phyloP scores from a whole-genome alignment of 2,888 invertebrate genomes.

The Heliconius ethilla region DNA sequence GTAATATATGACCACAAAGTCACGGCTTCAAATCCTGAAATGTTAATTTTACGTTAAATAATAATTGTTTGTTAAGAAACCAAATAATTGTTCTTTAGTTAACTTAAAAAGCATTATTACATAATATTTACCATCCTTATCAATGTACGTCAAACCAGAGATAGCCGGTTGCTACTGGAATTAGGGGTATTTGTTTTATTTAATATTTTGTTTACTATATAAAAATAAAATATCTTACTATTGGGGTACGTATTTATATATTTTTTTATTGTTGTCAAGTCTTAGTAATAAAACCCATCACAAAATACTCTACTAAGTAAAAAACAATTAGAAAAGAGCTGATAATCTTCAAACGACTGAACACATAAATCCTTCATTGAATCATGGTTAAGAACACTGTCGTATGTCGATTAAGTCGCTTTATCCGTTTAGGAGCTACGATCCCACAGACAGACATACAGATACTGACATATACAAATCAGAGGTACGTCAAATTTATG shows the following conservation, averaged over 20 bases:
- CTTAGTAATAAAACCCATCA: background rate
- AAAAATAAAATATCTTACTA: background rate
- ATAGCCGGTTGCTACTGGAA: slow-evolving; percentile 15
- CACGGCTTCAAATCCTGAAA: background rate
- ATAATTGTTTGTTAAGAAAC: background rate
- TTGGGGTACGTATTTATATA: background rate
- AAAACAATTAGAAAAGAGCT: no score
- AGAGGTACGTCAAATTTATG: no score
- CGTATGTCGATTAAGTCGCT: no score
- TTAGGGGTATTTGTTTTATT: slow-evolving; percentile 13
- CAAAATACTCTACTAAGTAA: no score
- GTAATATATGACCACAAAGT: no score
- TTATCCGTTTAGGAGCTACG: no score
- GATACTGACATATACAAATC: no score
- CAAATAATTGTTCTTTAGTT: background rate
- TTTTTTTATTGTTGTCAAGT: background rate
- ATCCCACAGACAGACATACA: no score
- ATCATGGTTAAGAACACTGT: no score
- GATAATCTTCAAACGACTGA: no score
- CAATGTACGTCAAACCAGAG: slow-evolving; percentile 20
- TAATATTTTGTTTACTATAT: background rate
- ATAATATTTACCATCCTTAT: slow-evolving; percentile 7
- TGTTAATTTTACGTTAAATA: background rate
- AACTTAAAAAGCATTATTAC: background rate
- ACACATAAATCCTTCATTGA: no score